Base-by-base conservation (phyloP, 2,888 invertebrate genomes). In the Heliothis peltigera region DNA sequence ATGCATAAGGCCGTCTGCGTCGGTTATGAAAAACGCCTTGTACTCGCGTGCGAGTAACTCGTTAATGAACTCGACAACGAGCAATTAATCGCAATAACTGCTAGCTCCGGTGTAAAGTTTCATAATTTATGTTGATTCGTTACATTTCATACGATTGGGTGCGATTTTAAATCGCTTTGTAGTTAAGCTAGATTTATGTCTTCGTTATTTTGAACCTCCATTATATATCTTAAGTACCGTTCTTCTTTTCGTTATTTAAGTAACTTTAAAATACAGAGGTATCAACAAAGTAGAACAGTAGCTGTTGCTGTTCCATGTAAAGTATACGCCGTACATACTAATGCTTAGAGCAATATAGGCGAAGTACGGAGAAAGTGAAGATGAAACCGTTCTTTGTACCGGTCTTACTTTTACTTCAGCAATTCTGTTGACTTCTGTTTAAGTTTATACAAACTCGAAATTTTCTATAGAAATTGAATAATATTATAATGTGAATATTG, bases 1-100 rank as follows among this genome's bases (percentile, higher is more conserved):
- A 91, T 91, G 88, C 90, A 89, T 88, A 87, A 88, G 86, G 84
- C 80, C 78, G 85, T 83, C 85, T 81, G 81, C 84, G 81, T 84
- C 81, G 82, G 84, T 86, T 86, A 84, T 84, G 86, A 90, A 88
- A 90, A 89, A 90, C 83, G 81, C 79, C 83, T 88, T 82, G 80
- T 79, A 79, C 76, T 85, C 79, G 84, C 86, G 83, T 85, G 82
- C 79, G 80, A 63, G 71, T 71, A 75, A 71, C 79, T 84, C 80
- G 78, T 83, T 82, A 86, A 86, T 83, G 79, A 78, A 85, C 75
- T 75, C 77, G 81, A 84, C 83, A 77, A 80, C 72, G 60, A 60
- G 61, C 66, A 77, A 79, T 83, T 78, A 77, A 79, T 79, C 64
- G 70, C 72, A 80, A 77, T 78, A 75, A 79, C 60, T 76, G 63